A percentile compares a stretch with the other conserved stretches of the same genome.
These are phyloP conservation scores for Dendronephthya gigantea DNA, from an alignment of 64 coral and sea anemone species.

Conservation along the genomic window DNA sequence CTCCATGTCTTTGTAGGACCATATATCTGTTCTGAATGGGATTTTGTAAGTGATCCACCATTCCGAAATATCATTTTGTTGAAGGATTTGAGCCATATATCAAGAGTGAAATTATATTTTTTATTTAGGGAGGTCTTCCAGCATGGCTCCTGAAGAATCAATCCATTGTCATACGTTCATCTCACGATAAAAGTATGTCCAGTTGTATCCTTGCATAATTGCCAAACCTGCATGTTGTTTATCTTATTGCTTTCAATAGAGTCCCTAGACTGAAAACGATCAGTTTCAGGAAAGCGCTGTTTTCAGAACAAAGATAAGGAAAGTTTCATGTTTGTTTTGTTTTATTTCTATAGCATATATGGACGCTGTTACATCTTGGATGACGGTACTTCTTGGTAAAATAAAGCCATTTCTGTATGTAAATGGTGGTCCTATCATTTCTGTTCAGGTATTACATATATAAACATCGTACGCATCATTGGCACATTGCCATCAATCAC, in stretches of 20 bases:
- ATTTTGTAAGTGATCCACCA: constrained; percentile 25
- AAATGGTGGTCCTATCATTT: constrained; percentile 73
- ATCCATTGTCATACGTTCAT: constrained; percentile 44
- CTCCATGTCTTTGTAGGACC: not conserved
- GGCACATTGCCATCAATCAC: too few species aligned
- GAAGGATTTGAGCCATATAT: not conserved
- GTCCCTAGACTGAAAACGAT: too few species aligned
- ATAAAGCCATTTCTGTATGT: constrained; percentile 57
- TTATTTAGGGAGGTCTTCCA: constrained; percentile 42
- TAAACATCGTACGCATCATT: too few species aligned
- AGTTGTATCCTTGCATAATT: too few species aligned
- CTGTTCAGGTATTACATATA: constrained; percentile 50
- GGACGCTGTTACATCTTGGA: constrained; percentile 44
- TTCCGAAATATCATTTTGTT: not conserved
- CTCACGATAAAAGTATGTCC: constrained; percentile 42
- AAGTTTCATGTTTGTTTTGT: not conserved
- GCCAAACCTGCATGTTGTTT: too few species aligned
- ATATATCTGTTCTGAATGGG: constrained; percentile 45
- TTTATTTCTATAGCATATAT: constrained; percentile 37
- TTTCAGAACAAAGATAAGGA: not conserved
- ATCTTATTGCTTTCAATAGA: too few species aligned
- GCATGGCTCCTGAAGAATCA: constrained; percentile 44
- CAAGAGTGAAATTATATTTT: too few species aligned
- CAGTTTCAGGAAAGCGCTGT: not conserved
- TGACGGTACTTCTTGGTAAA: constrained; percentile 54